These are phyloP conservation scores for Ochlodes sylvanus DNA, from an alignment of 2,888 invertebrate genomes.

Conservation along the genomic window DNA sequence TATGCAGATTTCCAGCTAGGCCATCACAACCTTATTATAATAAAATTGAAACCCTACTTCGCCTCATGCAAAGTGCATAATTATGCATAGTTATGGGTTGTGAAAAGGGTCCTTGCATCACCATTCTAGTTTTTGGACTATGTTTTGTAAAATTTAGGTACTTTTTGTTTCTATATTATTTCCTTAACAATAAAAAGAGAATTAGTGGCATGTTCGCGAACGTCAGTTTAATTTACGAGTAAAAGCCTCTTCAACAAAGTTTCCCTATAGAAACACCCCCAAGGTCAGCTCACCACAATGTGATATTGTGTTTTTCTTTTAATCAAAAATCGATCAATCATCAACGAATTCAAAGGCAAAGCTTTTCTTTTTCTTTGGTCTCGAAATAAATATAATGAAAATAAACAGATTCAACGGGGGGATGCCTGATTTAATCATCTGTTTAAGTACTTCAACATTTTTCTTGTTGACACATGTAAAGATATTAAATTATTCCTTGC, in stretches of 20 bases:
- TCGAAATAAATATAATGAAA: neutral
- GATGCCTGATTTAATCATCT: neutral
- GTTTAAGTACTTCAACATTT: neutral
- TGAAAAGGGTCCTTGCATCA: too few species aligned
- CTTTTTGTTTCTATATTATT: too few species aligned
- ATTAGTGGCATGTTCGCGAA: too few species aligned
- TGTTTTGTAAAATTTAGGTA: too few species aligned
- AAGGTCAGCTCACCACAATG: neutral
- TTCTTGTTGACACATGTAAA: neutral
- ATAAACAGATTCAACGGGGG: neutral
- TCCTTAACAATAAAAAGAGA: too few species aligned
- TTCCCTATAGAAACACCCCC: neutral
- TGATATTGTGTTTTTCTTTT: neutral
- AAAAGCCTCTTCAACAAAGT: neutral
- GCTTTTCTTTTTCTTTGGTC: neutral
- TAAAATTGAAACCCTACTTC: too few species aligned
- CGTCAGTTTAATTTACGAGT: neutral
- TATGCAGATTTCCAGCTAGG: too few species aligned
- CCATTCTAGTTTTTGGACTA: too few species aligned
- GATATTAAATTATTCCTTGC: neutral
- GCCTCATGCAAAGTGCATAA: too few species aligned
- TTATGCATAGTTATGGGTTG: too few species aligned
- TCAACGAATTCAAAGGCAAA: neutral
- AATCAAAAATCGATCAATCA: conserved; percentile 7
- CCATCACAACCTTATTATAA: too few species aligned